Conservation (phyloP, 2,797 vertebrate species). For the Brachyalestes nurse region DNA sequence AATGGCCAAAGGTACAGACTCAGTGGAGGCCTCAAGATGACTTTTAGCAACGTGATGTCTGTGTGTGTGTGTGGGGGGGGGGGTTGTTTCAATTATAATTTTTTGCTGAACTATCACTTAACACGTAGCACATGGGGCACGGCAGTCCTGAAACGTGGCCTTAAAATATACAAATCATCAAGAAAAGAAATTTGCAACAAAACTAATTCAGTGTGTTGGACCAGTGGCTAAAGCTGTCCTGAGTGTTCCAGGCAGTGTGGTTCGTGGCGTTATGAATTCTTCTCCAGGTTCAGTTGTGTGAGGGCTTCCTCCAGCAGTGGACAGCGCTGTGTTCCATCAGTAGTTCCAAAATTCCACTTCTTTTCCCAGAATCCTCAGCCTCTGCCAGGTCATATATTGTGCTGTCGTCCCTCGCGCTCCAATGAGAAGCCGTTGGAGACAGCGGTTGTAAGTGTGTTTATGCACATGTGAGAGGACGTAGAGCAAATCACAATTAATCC, state of each 20-base stretch:
- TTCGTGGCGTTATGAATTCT: slow-evolving; percentile 17
- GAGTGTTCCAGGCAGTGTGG: background rate
- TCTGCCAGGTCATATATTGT: slow-evolving; percentile 77
- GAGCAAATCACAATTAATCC: background rate
- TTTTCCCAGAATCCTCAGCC: slow-evolving; percentile 74
- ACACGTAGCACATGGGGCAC: background rate
- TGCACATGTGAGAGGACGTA: slow-evolving; percentile 18
- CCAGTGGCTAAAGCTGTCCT: slow-evolving; percentile 10
- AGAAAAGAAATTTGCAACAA: slow-evolving; percentile 25
- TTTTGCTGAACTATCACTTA: background rate
- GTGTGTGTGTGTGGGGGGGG: no score
- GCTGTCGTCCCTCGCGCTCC: slow-evolving; percentile 71
- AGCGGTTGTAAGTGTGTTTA: slow-evolving; percentile 31
- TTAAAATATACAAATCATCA: background rate
- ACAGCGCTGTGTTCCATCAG: slow-evolving; percentile 79
- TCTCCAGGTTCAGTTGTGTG: slow-evolving; percentile 16
- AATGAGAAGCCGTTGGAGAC: slow-evolving; percentile 72
- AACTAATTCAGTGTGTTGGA: slow-evolving; percentile 10
- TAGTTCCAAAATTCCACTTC: slow-evolving; percentile 79
- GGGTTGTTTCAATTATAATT: background rate
- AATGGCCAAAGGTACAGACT: background rate
- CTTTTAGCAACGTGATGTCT: background rate
- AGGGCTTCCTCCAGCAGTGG: slow-evolving; percentile 59
- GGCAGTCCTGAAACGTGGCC: slow-evolving; percentile 8
- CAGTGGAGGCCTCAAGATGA: background rate